phyloP scores from a whole-genome alignment of 2,888 invertebrate genomes.

The Meiosimyza decipiens region DNA sequence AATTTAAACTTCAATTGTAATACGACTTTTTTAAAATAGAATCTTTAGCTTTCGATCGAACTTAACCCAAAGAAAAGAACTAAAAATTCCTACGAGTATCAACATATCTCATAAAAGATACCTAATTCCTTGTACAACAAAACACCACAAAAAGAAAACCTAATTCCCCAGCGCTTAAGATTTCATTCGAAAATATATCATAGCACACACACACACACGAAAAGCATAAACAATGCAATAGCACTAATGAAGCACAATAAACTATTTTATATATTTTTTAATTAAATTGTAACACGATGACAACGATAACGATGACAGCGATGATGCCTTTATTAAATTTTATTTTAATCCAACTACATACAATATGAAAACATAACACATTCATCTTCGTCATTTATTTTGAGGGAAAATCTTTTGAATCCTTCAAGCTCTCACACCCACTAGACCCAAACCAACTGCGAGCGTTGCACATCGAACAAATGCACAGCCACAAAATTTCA shows the following conservation, averaged over 20 bases:
- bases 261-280: constrained; percentile 2
- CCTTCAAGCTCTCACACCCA: not conserved
- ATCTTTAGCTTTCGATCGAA: too few relatives aligned
- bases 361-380: not conserved
- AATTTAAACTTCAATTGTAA: too few relatives aligned
- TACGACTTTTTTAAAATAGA: too few relatives aligned
- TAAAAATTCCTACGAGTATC: too few relatives aligned
- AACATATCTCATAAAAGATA: too few relatives aligned
- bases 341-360: not conserved
- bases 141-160: too few relatives aligned
- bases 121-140: too few relatives aligned
- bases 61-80: too few relatives aligned
- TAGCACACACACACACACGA: too few relatives aligned
- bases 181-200: not conserved
- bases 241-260: constrained; percentile 6
- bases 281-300: not conserved
- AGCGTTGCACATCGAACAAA: not conserved
- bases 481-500: constrained; percentile 20
- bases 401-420: not conserved
- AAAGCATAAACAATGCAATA: not conserved
- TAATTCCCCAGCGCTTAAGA: not conserved
- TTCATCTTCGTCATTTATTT: not conserved
- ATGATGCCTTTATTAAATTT: constrained; percentile 13
- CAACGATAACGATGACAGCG: not conserved
- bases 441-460: not conserved